Evolutionary conservation across 23 tunicate species (phyloP), one percentile per base, ranked within the genome.

Genomic region (Pegea sp.): DNA sequence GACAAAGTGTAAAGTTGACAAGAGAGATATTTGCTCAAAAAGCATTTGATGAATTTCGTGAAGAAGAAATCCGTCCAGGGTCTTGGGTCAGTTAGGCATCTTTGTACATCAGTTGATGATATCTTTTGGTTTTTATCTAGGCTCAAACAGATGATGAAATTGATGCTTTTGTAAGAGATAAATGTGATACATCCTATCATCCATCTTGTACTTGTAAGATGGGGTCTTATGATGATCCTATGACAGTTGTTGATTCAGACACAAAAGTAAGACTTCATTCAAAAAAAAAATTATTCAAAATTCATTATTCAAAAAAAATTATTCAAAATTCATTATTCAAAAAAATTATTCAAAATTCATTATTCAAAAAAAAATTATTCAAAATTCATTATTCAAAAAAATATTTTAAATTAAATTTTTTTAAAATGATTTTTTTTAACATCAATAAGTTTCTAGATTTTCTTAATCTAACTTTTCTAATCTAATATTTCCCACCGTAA

Each of bases 151-250:
- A 89, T 34, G 64, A 61, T 1, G 81, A 89, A 52, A 65, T 89
- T 23, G 91, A 71, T 44, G 98, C 69, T 31, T 77, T 71, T 61
- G 90, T 89, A 4, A 56, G 88, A 8, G 75, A 66, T 57, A 60
- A 61, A 22, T 70, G 70, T 34, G 98, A 89, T 49, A 28, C 81
- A 4, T 80, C 90, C 19, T 89, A 89, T 53, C 98, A 89, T 57
- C 98, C 98, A 20, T 76, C 81, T 0, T 81, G 90, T 22, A 76
- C 98, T 6, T 67, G 76, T 54, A 89, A 77, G 52, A 89, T 89
- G 98, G 98, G 98, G 30, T 44, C 64, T 3, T 53, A 54, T 4
- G 30, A 38, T 33, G 88, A 87, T 38, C 65, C 69, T 7, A 87
- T 76, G 96, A 62, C 96, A 0, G 96, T 87, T 13, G 96, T 87